A percentile compares a stretch with the other conserved stretches of the same genome.
Conservation (phyloP, 2,797 vertebrate genomes). For the Halcyon leucocephala region DNA sequence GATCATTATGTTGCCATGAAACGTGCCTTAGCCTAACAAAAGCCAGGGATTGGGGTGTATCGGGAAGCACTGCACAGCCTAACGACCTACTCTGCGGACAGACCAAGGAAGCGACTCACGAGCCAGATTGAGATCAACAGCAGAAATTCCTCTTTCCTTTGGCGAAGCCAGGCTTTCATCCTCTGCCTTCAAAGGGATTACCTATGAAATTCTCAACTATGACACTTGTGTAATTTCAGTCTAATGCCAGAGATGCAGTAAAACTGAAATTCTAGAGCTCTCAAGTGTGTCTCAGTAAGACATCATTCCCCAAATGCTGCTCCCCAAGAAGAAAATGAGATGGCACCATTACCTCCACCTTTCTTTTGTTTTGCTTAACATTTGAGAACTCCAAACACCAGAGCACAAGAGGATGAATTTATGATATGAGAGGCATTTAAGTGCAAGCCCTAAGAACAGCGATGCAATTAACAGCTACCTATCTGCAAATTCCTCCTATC, state of each 20-base stretch:
- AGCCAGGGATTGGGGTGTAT: background rate
- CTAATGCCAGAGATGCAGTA: background rate
- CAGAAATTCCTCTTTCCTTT: conserved; percentile 50
- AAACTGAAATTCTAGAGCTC: background rate
- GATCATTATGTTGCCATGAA: conserved; percentile 35
- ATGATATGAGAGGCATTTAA: background rate
- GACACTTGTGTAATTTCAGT: background rate
- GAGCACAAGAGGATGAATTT: background rate
- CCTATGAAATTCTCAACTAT: conserved; percentile 9
- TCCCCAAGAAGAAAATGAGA: background rate
- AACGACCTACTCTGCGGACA: background rate
- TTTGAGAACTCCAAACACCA: conserved; percentile 5
- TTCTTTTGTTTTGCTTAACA: background rate
- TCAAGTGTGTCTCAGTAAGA: background rate
- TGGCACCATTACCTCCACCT: background rate
- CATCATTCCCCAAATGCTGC: background rate
- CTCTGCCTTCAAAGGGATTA: conserved; percentile 50
- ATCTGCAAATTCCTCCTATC: background rate
- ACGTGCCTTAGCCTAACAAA: conserved; percentile 49
- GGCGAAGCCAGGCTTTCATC: conserved; percentile 40
- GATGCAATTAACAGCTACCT: conserved; percentile 4
- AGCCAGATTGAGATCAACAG: conserved; percentile 32
- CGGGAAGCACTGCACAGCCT: background rate
- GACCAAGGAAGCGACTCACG: background rate
- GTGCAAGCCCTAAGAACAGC: conserved; percentile 11